Base-by-base conservation (phyloP, 2,113 vertebrate genomes). In the Hippocampus guttulatus region DNA sequence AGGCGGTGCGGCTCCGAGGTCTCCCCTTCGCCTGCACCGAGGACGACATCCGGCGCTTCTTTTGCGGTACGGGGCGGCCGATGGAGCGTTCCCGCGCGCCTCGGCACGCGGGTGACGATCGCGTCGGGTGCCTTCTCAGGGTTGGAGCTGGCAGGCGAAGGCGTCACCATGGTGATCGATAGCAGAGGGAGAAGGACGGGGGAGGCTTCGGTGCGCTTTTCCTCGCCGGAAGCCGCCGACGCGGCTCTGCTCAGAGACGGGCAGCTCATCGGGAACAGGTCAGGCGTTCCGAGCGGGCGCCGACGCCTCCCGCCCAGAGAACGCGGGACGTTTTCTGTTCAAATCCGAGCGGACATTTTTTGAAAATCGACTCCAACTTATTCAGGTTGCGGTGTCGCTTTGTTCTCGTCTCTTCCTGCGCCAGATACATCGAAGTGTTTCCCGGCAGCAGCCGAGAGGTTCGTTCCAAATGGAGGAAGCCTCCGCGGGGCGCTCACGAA, bases 361-460 rank as follows among this genome's bases (percentile, higher is more conserved):
- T 30, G 30, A 30, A 30, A 30, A 30, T 33, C 4, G 4, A 33
- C 30, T 5, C 30, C 30, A 33, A 33, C 30, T 33, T 38, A 5
- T 38, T 38, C 5, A 38, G 30, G 30, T 33, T 4, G 30, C 30
- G 30, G 30, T 27, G 10, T 66, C 33, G 5, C 30, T 12, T 25
- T 25, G 6, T 8, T 6, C 6, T 15, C 11, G 11, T 27, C 52
- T n/a, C 21, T 54, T 54, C 9, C 33, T 21, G 9, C 11, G 61
- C 12, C 58, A 99, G 97, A 20, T 98, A 98, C 14, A 94, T 99
- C 45, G 93, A 98, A 81, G 94, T 98, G 85, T 98, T 96, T 12
- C 85, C 94, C 12, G 94, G 95, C 81, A 92, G 82, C 38, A 93
- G 43, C 40, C 91, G 86, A 10, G 93, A 95, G 4, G 91, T 96